Base-by-base conservation (phyloP, 2,797 vertebrate species). In the Gymnothorax javanicus region DNA sequence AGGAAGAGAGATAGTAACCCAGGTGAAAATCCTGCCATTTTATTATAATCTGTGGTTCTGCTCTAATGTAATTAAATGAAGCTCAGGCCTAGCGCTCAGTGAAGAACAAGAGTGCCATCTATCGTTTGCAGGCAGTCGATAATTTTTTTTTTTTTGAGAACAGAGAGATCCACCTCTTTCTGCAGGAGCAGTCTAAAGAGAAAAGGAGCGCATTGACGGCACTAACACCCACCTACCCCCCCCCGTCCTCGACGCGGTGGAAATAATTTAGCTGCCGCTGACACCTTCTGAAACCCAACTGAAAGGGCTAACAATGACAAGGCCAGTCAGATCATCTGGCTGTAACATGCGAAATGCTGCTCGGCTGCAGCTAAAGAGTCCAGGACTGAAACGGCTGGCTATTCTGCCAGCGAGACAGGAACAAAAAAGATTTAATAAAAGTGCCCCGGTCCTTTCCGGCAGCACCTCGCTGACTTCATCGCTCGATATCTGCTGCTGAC, bases 31-130 rank as follows among this genome's bases (percentile, higher is more conserved):
- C 64, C 84, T 2, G 33, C 67, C 50, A 43, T 85, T 86, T 88
- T 86, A 86, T 86, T 86, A 60, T 88, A 86, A 62, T 82, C 77
- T 83, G 58, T 79, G 83, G 81, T 86, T 83, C 58, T 71, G 62
- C 67, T 73, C 84, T 88, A 86, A 88, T 88, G 84, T 88, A 88
- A 88, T 88, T 86, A 88, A 86, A 62, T 62, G 62, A 75, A 77
- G 6, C 56, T 83, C 64, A 20, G 57, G 64, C 20, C 75, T 23
- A 13, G 33, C 9, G 43, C n/a, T 0, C 75, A 82, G 25, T 54
- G 59, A 88, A 88, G 87, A 86, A 33, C 87, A 43, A 88, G 79
- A 88, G 84, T 86, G 87, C 87, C 87, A 88, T 86, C 87, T 88
- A 83, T 83, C 69, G 87, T 62, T 83, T 67, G 60, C 82, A 11